These are phyloP conservation scores for Tolypeutes matacus DNA, from an alignment of 2,797 vertebrate species.

Conservation along the genomic window DNA sequence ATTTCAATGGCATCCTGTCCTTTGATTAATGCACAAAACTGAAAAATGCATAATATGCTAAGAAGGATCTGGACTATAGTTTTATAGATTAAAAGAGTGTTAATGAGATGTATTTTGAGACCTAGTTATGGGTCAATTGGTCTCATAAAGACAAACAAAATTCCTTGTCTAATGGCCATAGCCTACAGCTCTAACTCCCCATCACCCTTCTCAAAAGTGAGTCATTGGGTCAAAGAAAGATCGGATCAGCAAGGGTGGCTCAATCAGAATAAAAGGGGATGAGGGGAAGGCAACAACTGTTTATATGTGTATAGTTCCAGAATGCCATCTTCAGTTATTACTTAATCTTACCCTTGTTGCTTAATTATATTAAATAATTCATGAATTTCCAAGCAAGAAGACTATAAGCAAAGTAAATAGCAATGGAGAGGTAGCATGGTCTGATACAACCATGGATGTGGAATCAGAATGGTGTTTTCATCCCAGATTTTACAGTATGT, in stretches of 20 bases:
- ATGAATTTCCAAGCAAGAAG: not conserved
- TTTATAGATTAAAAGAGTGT: not conserved
- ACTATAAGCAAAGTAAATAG: not conserved
- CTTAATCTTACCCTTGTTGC: slow-evolving; percentile 12
- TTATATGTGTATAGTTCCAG: not conserved
- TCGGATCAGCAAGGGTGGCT: not conserved
- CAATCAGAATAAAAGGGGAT: not conserved
- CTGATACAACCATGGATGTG: not conserved
- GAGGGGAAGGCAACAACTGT: not conserved
- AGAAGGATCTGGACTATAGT: not conserved
- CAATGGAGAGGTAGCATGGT: not conserved
- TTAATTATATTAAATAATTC: slow-evolving; percentile 8
- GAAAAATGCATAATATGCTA: not conserved
- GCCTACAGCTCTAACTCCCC: not conserved
- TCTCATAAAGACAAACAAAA: not conserved
- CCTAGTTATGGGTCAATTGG: not conserved
- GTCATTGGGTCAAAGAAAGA: not conserved
- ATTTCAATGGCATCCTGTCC: not conserved
- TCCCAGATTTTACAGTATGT: too few relatives aligned
- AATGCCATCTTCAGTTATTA: not conserved
- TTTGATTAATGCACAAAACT: not conserved
- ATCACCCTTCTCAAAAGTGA: not conserved
- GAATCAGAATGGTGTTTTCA: not conserved
- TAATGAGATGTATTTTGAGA: slow-evolving; percentile 4
- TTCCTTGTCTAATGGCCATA: not conserved